Percentiles rank a stretch among this genome's conserved stretches.
Evolutionary conservation across 2,113 vertebrate genomes (phyloP).

Genomic region (Pithys albifrons): DNA sequence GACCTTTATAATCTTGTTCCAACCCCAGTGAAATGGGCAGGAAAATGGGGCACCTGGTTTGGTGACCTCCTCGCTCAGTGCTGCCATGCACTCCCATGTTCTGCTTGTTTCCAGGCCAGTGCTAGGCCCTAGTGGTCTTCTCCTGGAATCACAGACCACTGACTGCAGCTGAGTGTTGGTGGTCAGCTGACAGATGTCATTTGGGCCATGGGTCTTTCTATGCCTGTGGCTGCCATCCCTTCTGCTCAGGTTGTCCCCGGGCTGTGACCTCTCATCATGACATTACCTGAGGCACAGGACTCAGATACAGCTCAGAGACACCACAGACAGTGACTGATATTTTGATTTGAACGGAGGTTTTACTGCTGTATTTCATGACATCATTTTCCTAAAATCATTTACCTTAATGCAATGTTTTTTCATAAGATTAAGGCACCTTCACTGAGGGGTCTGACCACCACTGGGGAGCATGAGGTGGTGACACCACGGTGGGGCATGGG

Average conservation of each 20-base stretch:
- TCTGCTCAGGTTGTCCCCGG: background rate
- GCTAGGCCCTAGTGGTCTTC: background rate
- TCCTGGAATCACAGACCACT: background rate
- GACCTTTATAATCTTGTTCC: background rate
- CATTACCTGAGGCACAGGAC: background rate
- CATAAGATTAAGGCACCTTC: background rate
- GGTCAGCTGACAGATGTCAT: background rate
- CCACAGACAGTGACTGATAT: background rate
- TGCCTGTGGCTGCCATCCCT: background rate
- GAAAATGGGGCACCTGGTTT: background rate
- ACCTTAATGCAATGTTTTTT: background rate
- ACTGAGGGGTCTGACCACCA: background rate
- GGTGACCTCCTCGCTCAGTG: accelerated
- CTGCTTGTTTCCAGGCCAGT: background rate
- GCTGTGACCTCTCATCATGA: background rate
- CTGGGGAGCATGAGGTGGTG: accelerated
- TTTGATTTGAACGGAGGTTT: background rate
- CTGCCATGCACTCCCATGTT: background rate
- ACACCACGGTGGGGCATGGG: accelerated
- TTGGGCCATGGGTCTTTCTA: background rate
- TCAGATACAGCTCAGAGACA: accelerated
- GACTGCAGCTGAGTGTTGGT: background rate
- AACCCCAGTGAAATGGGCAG: accelerated
- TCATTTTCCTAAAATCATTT: background rate
- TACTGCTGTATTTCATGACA: background rate